These are phyloP conservation scores for Campoplex nolae DNA, from an alignment of 2,888 invertebrate genomes.

Conservation along the genomic window DNA sequence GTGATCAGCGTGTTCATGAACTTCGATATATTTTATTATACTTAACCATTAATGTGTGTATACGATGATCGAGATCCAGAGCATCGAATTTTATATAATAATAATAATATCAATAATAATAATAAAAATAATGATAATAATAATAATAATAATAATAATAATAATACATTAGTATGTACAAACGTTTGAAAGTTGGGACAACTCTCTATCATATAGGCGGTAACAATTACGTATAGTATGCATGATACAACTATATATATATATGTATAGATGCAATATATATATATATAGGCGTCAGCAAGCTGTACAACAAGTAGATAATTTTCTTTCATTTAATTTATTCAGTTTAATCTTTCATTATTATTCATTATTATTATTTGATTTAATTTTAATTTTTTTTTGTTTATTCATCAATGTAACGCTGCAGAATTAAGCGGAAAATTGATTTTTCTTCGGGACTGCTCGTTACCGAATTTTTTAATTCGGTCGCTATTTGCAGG, in stretches of 20 bases:
- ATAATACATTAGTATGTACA: constrained; percentile 58
- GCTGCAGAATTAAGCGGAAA: not conserved
- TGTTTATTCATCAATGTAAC: not conserved
- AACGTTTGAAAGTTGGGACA: constrained; percentile 59
- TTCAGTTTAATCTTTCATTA: constrained; percentile 28
- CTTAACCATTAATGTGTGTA: constrained; percentile 46
- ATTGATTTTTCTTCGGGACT: not conserved
- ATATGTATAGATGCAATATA: constrained; percentile 1
- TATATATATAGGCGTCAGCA: constrained; percentile 60
- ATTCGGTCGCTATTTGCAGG: not conserved
- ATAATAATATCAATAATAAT: too few species aligned
- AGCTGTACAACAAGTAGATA: constrained; percentile 65
- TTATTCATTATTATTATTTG: constrained; percentile 8
- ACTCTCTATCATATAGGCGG: constrained; percentile 59
- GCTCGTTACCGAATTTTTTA: not conserved
- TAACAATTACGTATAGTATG: constrained; percentile 61
- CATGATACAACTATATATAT: constrained; percentile 49
- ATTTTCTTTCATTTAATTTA: constrained; percentile 33
- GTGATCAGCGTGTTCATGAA: constrained; percentile 44
- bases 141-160: constrained; percentile 51
- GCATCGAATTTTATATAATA: constrained; percentile 41
- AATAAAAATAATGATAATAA: constrained; percentile 41
- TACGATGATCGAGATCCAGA: constrained; percentile 59
- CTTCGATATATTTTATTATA: constrained; percentile 45
- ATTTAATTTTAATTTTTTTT: not conserved